Conservation (phyloP, 2,113 vertebrate genomes). For the Pavo muticus region DNA sequence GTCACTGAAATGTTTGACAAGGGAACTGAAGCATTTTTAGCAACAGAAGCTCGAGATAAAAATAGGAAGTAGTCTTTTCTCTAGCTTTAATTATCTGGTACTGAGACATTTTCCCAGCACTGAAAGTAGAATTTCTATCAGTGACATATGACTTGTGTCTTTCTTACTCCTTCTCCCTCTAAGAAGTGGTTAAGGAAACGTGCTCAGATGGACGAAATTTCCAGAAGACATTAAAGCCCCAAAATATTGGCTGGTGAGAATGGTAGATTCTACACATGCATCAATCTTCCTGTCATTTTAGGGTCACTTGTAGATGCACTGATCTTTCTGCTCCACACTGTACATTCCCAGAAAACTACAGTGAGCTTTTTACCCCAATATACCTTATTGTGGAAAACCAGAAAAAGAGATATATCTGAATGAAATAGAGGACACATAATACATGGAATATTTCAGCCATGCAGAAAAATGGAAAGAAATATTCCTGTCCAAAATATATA, state of each 20-base stretch:
- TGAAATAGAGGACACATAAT: neutral
- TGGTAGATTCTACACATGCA: neutral
- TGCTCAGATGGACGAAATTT: neutral
- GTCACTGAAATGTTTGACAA: neutral
- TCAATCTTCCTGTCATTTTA: rapidly evolving
- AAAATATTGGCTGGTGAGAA: neutral
- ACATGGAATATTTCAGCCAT: neutral
- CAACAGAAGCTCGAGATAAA: neutral
- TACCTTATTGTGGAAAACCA: neutral
- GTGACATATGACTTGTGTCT: neutral
- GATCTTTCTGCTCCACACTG: neutral
- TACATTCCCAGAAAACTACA: neutral
- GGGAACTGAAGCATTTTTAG: neutral
- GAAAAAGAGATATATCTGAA: neutral
- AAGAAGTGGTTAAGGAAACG: neutral
- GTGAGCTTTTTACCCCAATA: neutral
- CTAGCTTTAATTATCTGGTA: neutral
- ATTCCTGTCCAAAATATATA: neutral
- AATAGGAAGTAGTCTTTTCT: neutral
- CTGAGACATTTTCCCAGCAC: neutral
- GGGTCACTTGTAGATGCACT: neutral
- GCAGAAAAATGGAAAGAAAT: neutral
- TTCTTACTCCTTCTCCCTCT: neutral
- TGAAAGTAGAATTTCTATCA: neutral
- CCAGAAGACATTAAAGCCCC: neutral